phyloP scores from a whole-genome alignment of 2,113 vertebrate genomes.

The Neomonachus schauinslandi region DNA sequence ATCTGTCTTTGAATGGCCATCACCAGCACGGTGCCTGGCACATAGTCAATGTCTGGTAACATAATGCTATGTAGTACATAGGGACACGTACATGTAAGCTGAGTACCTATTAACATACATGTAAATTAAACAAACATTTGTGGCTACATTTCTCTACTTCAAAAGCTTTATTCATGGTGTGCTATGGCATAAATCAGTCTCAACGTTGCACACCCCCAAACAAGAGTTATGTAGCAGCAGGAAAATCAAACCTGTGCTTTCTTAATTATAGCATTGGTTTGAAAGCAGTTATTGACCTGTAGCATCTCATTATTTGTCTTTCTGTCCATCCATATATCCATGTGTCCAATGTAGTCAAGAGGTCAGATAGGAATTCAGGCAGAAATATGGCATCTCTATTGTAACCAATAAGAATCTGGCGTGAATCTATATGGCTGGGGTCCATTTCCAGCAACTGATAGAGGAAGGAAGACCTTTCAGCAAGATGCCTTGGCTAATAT shows the following conservation, averaged over 20 bases:
- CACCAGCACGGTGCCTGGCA: neutral
- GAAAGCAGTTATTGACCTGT: conserved; percentile 67
- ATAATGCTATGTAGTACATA: neutral
- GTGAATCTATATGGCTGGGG: neutral
- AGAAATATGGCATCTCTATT: conserved; percentile 31
- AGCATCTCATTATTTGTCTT: conserved; percentile 71
- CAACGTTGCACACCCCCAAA: neutral
- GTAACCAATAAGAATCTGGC: conserved; percentile 36
- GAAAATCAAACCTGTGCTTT: conserved; percentile 60
- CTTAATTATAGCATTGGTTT: conserved; percentile 58
- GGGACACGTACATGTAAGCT: neutral
- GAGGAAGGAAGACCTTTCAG: neutral
- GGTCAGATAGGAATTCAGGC: conserved; percentile 29
- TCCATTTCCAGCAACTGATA: neutral
- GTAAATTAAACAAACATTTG: neutral
- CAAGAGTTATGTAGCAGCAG: conserved; percentile 40
- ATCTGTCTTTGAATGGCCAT: neutral
- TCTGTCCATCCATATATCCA: conserved; percentile 66
- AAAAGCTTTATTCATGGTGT: neutral
- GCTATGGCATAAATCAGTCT: conserved; percentile 35
- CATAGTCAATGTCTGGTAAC: neutral
- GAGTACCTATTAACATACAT: neutral
- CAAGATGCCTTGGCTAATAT: neutral
- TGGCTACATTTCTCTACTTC: neutral
- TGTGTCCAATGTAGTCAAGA: conserved; percentile 11